Evolutionary conservation across 2,797 vertebrate genomes (phyloP), one percentile per base, ranked within the genome.

Genomic region (Clarias platycephalus): DNA sequence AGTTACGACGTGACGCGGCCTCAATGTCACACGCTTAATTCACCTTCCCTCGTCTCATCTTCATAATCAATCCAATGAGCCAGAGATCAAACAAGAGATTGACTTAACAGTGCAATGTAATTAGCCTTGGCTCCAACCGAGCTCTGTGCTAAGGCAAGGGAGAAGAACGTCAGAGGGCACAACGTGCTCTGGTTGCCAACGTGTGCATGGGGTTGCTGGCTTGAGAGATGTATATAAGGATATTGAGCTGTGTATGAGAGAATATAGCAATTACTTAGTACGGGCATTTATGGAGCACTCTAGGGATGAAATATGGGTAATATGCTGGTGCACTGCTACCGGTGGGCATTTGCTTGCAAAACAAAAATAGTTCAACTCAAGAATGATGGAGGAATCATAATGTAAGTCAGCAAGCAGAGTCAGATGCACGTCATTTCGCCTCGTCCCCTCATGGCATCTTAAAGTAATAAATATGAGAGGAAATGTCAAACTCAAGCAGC

Each of bases 51-150:
- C 75, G 89, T 92, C 91, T 89, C 88, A 88, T 93, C 91, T 92
- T 91, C 87, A 77, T 77, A 60, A 77, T 77, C 75, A 91, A 89
- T 92, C 91, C 86, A 87, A 88, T 77, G 84, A 88, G 90, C 91
- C 82, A 85, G 83, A 92, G 92, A 94, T 94, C 92, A 94, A 93
- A 94, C 90, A 90, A 83, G 75, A 90, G 90, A 85, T 89, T 91
- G 87, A 85, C 79, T 82, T 81, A 26, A 70, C 82, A 83, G 85
- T 31, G 34, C 79, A 55, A 83, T 72, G n/a, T 85, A 88, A 87
- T 90, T 83, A 85, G 84, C 70, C 72, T 53, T 80, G 63, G 82
- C 68, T 86, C 76, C 85, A 66, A 81, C 84, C 44, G 84, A 81
- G 84, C 84, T 67, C 77, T 79, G 64, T 75, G 86, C 84, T 71